phyloP scores from a whole-genome alignment of 2,888 invertebrate species.

The Pocota personata region DNA sequence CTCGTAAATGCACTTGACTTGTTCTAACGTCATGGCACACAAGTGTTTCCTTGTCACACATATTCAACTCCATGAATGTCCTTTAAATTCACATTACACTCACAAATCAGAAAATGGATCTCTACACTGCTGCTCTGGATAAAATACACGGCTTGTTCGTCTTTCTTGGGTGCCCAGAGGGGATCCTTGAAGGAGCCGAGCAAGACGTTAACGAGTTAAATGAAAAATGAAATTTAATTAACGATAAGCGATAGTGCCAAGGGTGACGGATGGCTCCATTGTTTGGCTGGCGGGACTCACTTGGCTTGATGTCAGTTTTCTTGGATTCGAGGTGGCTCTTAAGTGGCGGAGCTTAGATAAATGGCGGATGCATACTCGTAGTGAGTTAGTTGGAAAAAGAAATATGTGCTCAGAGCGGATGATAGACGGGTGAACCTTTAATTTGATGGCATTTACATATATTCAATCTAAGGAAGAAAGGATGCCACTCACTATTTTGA shows the following conservation, averaged over 20 bases:
- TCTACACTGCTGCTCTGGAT: constrained; percentile 3
- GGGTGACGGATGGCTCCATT: constrained; percentile 69
- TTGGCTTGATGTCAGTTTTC: constrained; percentile 52
- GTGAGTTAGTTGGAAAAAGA: constrained; percentile 20
- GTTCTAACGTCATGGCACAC: constrained; percentile 28
- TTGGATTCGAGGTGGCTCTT: constrained; percentile 32
- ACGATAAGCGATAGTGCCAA: constrained; percentile 73
- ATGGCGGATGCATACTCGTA: constrained; percentile 32
- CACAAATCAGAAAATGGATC: constrained; percentile 71
- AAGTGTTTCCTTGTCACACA: constrained; percentile 65
- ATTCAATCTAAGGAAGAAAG: constrained; percentile 29
- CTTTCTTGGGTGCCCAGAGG: neutral
- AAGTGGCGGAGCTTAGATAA: constrained; percentile 61
- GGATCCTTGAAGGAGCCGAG: constrained; percentile 61
- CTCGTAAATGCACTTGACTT: constrained; percentile 61
- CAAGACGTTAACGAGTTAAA: constrained; percentile 73
- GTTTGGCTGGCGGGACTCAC: constrained; percentile 53
- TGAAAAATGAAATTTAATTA: constrained; percentile 74
- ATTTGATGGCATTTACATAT: constrained; percentile 60
- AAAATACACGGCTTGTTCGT: constrained; percentile 13
- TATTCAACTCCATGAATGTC: constrained; percentile 57
- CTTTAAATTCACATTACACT: constrained; percentile 71
- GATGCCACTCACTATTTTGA: neutral
- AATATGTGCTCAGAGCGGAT: neutral
- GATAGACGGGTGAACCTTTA: constrained; percentile 40